These are phyloP conservation scores for Platyscapa corneri DNA, from an alignment of 1,140 invertebrate species.

Conservation along the genomic window DNA sequence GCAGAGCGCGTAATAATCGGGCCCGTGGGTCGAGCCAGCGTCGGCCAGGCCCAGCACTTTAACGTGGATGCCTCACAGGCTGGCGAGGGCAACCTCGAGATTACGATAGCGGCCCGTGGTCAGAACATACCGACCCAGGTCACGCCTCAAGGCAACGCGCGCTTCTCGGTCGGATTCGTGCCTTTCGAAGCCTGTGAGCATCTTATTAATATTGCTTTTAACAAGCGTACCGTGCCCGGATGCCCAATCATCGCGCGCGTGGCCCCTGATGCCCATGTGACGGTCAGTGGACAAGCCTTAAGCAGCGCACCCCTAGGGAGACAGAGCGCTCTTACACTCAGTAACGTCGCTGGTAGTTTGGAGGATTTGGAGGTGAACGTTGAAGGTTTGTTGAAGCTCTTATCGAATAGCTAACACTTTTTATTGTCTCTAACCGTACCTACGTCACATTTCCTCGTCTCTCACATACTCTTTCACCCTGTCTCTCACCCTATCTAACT, in stretches of 20 bases:
- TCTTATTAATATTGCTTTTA: slow-evolving; percentile 96
- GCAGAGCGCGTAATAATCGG: slow-evolving; percentile 91
- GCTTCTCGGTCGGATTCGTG: slow-evolving; percentile 96
- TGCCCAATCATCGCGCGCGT: slow-evolving; percentile 87
- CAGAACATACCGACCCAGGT: slow-evolving; percentile 97
- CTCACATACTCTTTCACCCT: background rate
- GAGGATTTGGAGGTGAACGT: slow-evolving; percentile 96
- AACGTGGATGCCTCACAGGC: slow-evolving; percentile 96
- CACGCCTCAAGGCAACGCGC: slow-evolving; percentile 90
- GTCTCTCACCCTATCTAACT: background rate
- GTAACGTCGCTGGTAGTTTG: slow-evolving; percentile 85
- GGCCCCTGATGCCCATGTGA: slow-evolving; percentile 81
- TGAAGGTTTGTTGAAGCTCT: slow-evolving; percentile 80
- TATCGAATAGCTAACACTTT: background rate
- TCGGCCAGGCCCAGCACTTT: slow-evolving; percentile 91
- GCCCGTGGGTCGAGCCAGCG: slow-evolving; percentile 85
- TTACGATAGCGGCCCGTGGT: slow-evolving; percentile 94
- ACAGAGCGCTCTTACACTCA: slow-evolving; percentile 79
- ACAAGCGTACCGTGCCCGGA: slow-evolving; percentile 88
- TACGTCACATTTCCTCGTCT: background rate
- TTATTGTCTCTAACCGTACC: slow-evolving; percentile 14
- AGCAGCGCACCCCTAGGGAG: slow-evolving; percentile 78
- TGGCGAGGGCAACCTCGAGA: slow-evolving; percentile 98
- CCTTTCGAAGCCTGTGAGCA: slow-evolving; percentile 95
- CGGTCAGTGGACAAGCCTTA: slow-evolving; percentile 82